Evolutionary conservation across 2,113 vertebrate genomes (phyloP), one percentile per base, ranked within the genome.

Genomic region (Alligator mississippiensis): DNA sequence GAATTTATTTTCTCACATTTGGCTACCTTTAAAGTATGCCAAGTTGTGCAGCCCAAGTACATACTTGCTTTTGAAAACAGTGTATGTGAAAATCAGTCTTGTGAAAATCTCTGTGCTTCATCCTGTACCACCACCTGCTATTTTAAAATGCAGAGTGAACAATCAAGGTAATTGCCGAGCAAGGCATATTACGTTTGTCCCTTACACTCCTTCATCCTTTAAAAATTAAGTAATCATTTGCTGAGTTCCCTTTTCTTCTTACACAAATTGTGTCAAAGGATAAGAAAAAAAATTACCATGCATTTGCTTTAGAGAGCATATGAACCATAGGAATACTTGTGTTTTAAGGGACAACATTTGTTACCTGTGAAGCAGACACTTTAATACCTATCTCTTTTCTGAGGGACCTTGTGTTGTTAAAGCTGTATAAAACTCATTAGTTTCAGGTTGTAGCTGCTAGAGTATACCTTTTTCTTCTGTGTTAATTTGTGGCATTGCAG

Each of bases 261-360:
- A 21, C 57, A 11, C 2, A 19, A 38, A 38, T 54, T n/a, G 1
- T 13, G 17, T 6, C 0, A 28, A 61, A 68, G 27, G 3, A 4
- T 58, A n/a, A 30, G 66, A 57, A 47, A 47, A n/a, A 28, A 66
- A 66, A 4, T 66, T 66, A 28, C 4, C 8, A 8, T n/a, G 27
- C 17, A 16, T 17, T n/a, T n/a, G 17, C n/a, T 66, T 66, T 28
- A 66, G 15, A 66, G 17, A 8, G 63, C 59, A 34, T 64, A n/a
- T 22, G 58, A 13, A 10, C 18, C 18, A 80, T 38, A 25, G 77
- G 22, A 58, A 66, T 59, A n/a, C 12, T 25, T 66, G 2, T 66
- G 5, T n/a, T 66, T n/a, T 66, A 28, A 19, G 84, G n/a, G 34
- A 24, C 5, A 54, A 7, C 80, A 27, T 19, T 47, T 4, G 1